phyloP scores from a whole-genome alignment of 2,888 invertebrate genomes.

The Busseola fusca region DNA sequence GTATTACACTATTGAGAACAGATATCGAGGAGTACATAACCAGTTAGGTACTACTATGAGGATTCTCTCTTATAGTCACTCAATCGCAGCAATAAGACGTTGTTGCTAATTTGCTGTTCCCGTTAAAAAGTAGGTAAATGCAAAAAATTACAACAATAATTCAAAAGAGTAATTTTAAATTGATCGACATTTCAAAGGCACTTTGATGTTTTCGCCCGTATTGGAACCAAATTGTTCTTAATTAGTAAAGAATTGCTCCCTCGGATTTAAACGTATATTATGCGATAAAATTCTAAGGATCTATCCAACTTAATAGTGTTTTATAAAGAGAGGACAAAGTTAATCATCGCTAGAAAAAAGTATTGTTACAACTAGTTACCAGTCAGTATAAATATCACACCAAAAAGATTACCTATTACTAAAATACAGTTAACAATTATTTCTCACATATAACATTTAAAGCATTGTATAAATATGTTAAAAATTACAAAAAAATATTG shows the following conservation, averaged over 20 bases:
- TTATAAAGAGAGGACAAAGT: background rate
- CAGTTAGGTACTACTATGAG: background rate
- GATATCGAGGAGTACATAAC: conserved; percentile 14
- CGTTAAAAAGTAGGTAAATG: background rate
- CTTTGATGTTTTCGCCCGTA: conserved; percentile 2
- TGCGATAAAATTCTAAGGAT: background rate
- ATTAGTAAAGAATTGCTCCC: background rate
- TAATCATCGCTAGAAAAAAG: background rate
- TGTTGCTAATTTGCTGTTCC: background rate
- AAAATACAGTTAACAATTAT: conserved; percentile 25
- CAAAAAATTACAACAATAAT: background rate
- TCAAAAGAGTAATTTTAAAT: background rate
- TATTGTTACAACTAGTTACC: background rate
- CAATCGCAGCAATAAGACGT: conserved; percentile 8
- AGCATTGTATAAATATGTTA: conserved; percentile 28
- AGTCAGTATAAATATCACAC: conserved; percentile 14
- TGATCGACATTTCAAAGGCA: conserved; percentile 3
- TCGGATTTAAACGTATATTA: background rate
- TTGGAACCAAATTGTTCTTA: background rate
- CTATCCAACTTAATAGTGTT: background rate
- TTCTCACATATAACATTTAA: conserved; percentile 29
- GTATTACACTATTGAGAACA: conserved; percentile 21
- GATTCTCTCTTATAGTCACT: background rate
- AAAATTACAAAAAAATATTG: conserved; percentile 52
- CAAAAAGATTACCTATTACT: conserved; percentile 11